These are phyloP conservation scores for Archilochus colubris DNA, from an alignment of 2,113 vertebrate species.

Conservation along the genomic window DNA sequence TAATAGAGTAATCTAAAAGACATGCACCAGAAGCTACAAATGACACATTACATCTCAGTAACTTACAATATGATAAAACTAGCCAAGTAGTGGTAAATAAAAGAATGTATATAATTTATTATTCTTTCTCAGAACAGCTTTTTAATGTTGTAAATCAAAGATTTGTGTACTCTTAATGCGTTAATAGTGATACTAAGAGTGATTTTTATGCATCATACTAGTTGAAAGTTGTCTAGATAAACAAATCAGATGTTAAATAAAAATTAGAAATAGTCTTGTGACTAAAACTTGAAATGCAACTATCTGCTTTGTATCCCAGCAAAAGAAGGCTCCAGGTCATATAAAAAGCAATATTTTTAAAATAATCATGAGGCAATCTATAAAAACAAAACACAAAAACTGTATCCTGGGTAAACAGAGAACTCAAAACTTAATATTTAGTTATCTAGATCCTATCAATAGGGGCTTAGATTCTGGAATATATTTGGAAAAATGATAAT, in stretches of 20 bases:
- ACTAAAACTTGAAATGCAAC: not conserved
- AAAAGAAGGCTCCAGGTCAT: not conserved
- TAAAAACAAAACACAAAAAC: not conserved
- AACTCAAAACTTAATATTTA: not conserved
- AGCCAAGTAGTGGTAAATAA: not conserved
- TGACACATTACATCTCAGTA: not conserved
- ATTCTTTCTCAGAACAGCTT: not conserved
- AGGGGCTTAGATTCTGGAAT: not conserved
- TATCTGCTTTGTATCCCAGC: not conserved
- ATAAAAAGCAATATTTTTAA: not conserved
- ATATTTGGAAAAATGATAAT: not conserved
- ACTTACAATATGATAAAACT: not conserved
- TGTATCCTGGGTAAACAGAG: not conserved
- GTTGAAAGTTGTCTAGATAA: not conserved
- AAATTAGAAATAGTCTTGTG: not conserved
- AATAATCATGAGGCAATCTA: not conserved
- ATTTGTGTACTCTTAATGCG: not conserved
- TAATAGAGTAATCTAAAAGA: not conserved
- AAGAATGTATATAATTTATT: not conserved
- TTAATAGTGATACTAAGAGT: not conserved
- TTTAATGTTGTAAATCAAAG: not conserved
- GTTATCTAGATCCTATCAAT: not conserved
- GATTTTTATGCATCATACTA: not conserved
- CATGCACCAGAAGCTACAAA: not conserved
- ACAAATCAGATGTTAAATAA: not conserved